A percentile compares a stretch with the other conserved stretches of the same genome.
Conservation (phyloP, 2,113 vertebrate species). For the Microtus ochrogaster region DNA sequence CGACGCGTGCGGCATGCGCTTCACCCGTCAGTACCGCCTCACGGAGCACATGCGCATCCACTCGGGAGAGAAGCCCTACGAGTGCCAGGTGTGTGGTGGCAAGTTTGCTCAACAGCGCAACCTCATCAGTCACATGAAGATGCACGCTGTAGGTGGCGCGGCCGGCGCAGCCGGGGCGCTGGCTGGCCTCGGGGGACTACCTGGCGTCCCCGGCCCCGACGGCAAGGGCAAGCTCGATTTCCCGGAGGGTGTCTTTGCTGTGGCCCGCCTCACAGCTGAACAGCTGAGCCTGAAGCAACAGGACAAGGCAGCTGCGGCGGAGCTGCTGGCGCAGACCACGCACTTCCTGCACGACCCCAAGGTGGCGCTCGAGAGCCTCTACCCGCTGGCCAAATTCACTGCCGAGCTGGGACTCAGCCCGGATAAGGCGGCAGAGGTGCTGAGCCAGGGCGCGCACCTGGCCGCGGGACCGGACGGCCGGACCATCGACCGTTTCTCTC, state of each 20-base stretch:
- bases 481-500: conserved; percentile 96
- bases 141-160: conserved; percentile 92
- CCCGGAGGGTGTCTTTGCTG: conserved; percentile 94
- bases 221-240: conserved; percentile 96
- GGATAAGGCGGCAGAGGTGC: conserved; percentile 94
- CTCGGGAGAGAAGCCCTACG: conserved; percentile 98
- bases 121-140: conserved; percentile 99
- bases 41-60: conserved; percentile 99
- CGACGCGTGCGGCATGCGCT: conserved; percentile 98
- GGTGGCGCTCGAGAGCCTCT: conserved; percentile 94
- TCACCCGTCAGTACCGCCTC: conserved; percentile 98
- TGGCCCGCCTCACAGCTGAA: conserved; percentile 95
- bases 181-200: conserved; percentile 91
- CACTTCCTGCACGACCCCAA: conserved; percentile 96
- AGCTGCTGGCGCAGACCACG: conserved; percentile 94
- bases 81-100: conserved; percentile 98
- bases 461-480: conserved; percentile 89
- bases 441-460: conserved; percentile 89
- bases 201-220: conserved; percentile 91
- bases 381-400: conserved; percentile 95
- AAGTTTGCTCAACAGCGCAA: conserved; percentile 99
- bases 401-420: conserved; percentile 94
- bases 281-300: conserved; percentile 95
- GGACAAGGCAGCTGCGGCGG: conserved; percentile 94
- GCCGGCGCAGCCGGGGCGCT: conserved; percentile 85